A percentile compares a stretch with the other conserved stretches of the same genome.
These are phyloP conservation scores for Diacarnus erythraeanus DNA, from an alignment of 37 sponge, comb jelly and placozoan genomes.

Conservation along the genomic window DNA sequence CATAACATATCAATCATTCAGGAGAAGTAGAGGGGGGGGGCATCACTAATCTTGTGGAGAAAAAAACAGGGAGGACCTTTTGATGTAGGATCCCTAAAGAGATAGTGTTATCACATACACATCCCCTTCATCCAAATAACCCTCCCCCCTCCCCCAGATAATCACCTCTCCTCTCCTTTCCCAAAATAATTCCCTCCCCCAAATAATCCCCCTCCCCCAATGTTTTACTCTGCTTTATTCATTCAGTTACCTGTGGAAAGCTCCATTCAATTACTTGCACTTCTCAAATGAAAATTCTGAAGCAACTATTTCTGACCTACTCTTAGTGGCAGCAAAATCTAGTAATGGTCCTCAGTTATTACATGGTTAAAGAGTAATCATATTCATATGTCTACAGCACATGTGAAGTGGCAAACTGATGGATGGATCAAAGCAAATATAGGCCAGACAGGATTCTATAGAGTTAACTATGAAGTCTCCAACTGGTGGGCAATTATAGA, in stretches of 20 bases:
- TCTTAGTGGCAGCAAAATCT: background rate
- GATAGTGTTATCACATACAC: too few species aligned
- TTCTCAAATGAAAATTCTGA: background rate
- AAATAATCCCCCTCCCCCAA: background rate
- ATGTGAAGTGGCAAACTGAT: constrained; percentile 14
- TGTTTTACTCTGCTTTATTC: background rate
- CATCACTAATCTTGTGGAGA: too few species aligned
- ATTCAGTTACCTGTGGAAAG: constrained; percentile 76
- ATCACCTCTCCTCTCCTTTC: background rate
- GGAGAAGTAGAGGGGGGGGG: too few species aligned
- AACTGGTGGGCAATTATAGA: constrained; percentile 62
- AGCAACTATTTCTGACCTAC: background rate
- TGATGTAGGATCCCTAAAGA: too few species aligned
- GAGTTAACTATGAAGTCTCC: constrained; percentile 78
- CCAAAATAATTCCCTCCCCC: background rate
- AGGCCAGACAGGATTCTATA: constrained; percentile 64
- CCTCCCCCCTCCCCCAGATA: background rate
- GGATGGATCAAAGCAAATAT: constrained; percentile 81
- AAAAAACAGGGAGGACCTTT: too few species aligned
- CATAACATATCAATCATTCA: background rate
- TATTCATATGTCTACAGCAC: background rate
- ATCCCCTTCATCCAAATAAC: background rate
- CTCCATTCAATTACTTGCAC: constrained; percentile 65
- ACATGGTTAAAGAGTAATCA: background rate
- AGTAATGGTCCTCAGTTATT: background rate